phyloP scores from a whole-genome alignment of 2,888 invertebrate genomes.

The Penaeus monodon region DNA sequence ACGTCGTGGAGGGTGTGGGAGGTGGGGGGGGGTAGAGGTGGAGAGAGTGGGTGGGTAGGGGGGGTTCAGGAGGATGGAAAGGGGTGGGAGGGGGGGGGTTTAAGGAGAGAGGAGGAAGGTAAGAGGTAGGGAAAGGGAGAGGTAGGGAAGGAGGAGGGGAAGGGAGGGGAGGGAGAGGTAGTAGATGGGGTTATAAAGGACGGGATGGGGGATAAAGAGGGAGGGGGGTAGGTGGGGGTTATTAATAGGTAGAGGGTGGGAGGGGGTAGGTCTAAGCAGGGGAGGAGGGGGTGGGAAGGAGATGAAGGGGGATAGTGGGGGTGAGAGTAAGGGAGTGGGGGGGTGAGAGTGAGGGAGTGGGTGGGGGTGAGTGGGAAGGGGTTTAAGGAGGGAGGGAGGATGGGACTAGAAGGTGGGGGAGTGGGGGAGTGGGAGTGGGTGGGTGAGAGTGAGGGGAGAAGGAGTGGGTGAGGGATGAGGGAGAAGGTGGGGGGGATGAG shows the following conservation, averaged over 20 bases:
- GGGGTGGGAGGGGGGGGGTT: neutral
- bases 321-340: neutral
- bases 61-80: neutral
- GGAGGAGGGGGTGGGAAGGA: too few species aligned
- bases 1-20: constrained; percentile 1
- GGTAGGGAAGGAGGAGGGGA: too few species aligned
- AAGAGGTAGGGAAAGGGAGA: too few species aligned
- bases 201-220: too few species aligned
- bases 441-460: neutral
- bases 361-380: constrained; percentile 6
- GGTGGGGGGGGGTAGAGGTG: neutral
- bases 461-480: neutral
- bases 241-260: too few species aligned
- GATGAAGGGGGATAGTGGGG: too few species aligned
- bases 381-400: neutral
- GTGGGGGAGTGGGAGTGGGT: constrained; percentile 1
- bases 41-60: neutral
- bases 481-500: neutral
- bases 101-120: neutral
- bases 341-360: neutral
- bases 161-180: too few species aligned
- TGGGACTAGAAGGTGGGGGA: too few species aligned
- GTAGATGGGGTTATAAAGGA: too few species aligned
- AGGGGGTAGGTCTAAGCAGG: too few species aligned
- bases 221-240: too few species aligned